Evolutionary conservation across 2,113 vertebrate genomes (phyloP), one percentile per base, ranked within the genome.

Genomic region (Solenodon paradoxus): DNA sequence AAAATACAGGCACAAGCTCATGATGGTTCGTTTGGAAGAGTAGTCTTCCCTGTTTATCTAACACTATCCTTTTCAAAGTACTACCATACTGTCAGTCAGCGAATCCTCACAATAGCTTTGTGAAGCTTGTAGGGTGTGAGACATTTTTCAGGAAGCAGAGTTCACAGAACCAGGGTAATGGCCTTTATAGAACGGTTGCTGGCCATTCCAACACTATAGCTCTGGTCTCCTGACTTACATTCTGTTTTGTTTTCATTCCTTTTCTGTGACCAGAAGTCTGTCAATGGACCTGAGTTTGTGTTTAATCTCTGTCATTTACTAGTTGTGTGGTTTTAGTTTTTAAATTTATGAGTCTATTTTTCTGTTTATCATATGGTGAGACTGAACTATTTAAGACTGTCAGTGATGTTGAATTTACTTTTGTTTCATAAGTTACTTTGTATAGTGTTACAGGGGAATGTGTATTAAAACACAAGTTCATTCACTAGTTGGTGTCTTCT

Each of bases 321-420:
- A 55, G 40, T 92, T 80, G 32, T 59, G n/a, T 84, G 59, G 35
- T 66, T 55, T 83, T 95, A 75, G 55, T 91, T 78, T 45, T 45
- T 82, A 77, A 87, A 66, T 92, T 87, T 88, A 24, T 75, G 42
- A 90, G 30, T 85, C 6, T 91, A 28, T 74, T 82, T 88, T 89
- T 92, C 47, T 30, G 32, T 55, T 26, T 84, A 45, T 82, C 77
- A 82, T 26, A 32, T 83, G 49, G 16, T 79, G 68, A 92, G 59
- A 71, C 22, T 77, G 61, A 90, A 90, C 32, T 32, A 72, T 42
- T 69, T 11, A 93, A 26, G 16, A 83, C 77, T 89, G 57, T 96
- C 78, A 88, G 19, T 94, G 69, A 61, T 92, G 16, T 16, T 63
- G 45, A 90, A 95, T 90, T 90, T 94, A 78, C 22, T 64, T 91